Percentiles rank a stretch among this genome's conserved stretches.
These are phyloP conservation scores for Erannis defoliaria DNA, from an alignment of 2,888 invertebrate species.

Conservation along the genomic window DNA sequence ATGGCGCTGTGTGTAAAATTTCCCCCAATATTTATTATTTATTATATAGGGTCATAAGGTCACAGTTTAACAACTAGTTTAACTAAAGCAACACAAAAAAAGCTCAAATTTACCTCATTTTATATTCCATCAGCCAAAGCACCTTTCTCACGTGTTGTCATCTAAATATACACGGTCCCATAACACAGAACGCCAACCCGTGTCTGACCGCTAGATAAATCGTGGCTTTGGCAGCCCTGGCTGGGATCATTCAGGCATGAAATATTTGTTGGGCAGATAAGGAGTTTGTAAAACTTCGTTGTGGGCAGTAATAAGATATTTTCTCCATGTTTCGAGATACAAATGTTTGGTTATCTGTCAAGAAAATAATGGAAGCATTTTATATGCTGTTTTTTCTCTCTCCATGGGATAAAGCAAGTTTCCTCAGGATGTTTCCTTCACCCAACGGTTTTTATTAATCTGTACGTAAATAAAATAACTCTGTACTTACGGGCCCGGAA, in stretches of 20 bases:
- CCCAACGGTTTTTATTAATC: no score
- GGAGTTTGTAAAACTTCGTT: neutral
- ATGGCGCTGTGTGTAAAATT: no score
- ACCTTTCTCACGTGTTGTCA: slow-evolving; percentile 15
- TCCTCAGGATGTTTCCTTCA: no score
- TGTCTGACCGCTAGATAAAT: slow-evolving; percentile 11
- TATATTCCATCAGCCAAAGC: slow-evolving; percentile 20
- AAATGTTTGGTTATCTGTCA: neutral
- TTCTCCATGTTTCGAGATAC: neutral
- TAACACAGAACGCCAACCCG: slow-evolving; percentile 2
- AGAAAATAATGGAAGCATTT: neutral
- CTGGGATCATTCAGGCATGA: neutral
- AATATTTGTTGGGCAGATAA: slow-evolving; percentile 8
- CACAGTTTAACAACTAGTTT: no score
- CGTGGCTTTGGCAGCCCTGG: slow-evolving; percentile 17
- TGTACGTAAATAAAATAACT: no score
- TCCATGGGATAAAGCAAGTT: no score
- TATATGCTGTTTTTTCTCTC: no score
- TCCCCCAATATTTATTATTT: no score
- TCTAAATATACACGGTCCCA: slow-evolving; percentile 19
- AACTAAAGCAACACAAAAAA: neutral
- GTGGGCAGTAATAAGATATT: neutral
- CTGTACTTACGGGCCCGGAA: no score
- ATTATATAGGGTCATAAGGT: no score
- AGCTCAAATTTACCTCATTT: slow-evolving; percentile 1